Conservation (phyloP, 2,888 invertebrate genomes). For the Erebia epiphron region DNA sequence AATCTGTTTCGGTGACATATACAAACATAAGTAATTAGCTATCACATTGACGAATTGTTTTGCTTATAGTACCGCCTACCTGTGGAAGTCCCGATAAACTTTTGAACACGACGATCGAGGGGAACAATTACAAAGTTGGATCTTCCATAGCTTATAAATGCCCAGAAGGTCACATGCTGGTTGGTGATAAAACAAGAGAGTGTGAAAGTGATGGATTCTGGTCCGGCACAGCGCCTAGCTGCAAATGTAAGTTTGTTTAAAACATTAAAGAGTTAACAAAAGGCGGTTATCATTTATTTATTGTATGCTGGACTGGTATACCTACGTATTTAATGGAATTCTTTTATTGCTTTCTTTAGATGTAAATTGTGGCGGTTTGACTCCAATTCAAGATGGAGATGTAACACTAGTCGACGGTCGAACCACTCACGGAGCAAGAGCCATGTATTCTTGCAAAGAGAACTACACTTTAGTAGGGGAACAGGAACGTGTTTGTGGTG, state of each 20-base stretch:
- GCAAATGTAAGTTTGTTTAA: slow-evolving; percentile 88
- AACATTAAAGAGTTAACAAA: neutral
- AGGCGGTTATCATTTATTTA: too few relatives aligned
- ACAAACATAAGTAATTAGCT: too few relatives aligned
- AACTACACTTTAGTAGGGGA: slow-evolving; percentile 93
- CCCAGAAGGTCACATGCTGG: slow-evolving; percentile 91
- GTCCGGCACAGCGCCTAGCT: slow-evolving; percentile 91
- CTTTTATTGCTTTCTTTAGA: slow-evolving; percentile 76
- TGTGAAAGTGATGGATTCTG: slow-evolving; percentile 91
- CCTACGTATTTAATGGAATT: neutral
- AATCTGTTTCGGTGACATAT: too few relatives aligned
- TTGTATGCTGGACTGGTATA: too few relatives aligned
- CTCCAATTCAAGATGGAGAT: slow-evolving; percentile 88
- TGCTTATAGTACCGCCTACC: slow-evolving; percentile 87
- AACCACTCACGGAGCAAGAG: slow-evolving; percentile 91
- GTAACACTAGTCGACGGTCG: slow-evolving; percentile 86
- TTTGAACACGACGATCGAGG: slow-evolving; percentile 91
- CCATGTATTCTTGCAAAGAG: slow-evolving; percentile 89
- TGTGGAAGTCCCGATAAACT: slow-evolving; percentile 95
- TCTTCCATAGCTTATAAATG: slow-evolving; percentile 89
- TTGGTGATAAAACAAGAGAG: slow-evolving; percentile 86
- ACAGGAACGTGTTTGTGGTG: slow-evolving; percentile 87
- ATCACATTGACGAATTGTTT: slow-evolving; percentile 30
- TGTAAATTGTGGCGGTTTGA: slow-evolving; percentile 89
- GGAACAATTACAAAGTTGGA: slow-evolving; percentile 87